Percentiles rank a stretch among this genome's conserved stretches.
These are phyloP conservation scores for Typhlichthys eigenmanni DNA, from an alignment of 2,797 vertebrate species.

Conservation along the genomic window DNA sequence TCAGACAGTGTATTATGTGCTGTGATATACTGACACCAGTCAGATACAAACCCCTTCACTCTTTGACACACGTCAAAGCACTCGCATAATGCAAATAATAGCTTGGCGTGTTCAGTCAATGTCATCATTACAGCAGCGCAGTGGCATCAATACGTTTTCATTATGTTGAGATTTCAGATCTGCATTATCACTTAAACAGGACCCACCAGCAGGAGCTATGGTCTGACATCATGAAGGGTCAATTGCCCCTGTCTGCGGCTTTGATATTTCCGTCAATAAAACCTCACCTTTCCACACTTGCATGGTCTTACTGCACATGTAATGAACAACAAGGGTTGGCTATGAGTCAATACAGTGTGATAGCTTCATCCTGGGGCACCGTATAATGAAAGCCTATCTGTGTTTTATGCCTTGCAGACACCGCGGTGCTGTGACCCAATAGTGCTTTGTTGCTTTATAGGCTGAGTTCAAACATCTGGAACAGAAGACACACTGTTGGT, in stretches of 20 bases:
- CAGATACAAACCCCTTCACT: slow-evolving; percentile 55
- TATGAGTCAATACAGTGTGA: slow-evolving; percentile 59
- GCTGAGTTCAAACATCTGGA: slow-evolving; percentile 48
- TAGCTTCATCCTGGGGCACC: slow-evolving; percentile 58
- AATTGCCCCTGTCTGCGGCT: slow-evolving; percentile 66
- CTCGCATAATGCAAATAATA: slow-evolving; percentile 76
- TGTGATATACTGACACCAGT: slow-evolving; percentile 64
- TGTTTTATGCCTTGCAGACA: slow-evolving; percentile 55
- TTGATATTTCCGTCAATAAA: slow-evolving; percentile 77
- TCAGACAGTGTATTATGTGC: slow-evolving; percentile 44
- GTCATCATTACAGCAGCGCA: slow-evolving; percentile 69
- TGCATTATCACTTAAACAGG: slow-evolving; percentile 71
- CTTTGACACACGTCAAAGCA: slow-evolving; percentile 62
- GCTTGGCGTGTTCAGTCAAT: slow-evolving; percentile 72
- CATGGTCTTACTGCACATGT: slow-evolving; percentile 54
- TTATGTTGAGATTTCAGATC: slow-evolving; percentile 74
- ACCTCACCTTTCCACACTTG: slow-evolving; percentile 66
- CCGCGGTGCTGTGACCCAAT: slow-evolving; percentile 41
- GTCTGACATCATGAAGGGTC: slow-evolving; percentile 61
- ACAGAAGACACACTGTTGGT: slow-evolving; percentile 37
- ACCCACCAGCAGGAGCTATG: slow-evolving; percentile 57
- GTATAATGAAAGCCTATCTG: slow-evolving; percentile 59
- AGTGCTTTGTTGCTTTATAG: slow-evolving; percentile 17
- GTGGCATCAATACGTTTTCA: slow-evolving; percentile 77
- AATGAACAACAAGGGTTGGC: slow-evolving; percentile 70